These are phyloP conservation scores for Brachyrhaphis roseni DNA, from an alignment of 2,797 vertebrate genomes.

Conservation along the genomic window DNA sequence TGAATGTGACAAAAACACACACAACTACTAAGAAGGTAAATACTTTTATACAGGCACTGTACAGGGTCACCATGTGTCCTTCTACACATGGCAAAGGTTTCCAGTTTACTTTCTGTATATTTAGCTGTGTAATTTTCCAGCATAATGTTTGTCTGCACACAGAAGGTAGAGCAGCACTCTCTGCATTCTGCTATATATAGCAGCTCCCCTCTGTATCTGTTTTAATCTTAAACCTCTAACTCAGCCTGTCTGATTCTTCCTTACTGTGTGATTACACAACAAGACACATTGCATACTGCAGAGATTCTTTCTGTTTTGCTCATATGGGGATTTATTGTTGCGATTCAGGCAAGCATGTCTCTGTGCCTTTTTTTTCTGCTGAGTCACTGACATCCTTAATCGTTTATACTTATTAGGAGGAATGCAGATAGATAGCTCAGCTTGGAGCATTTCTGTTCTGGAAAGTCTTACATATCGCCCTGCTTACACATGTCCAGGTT, in stretches of 20 bases:
- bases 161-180: background rate
- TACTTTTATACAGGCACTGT: too few species aligned
- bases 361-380: constrained; percentile 42
- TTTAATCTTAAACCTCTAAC: background rate
- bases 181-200: constrained; percentile 7
- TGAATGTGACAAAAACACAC: background rate
- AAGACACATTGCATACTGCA: constrained; percentile 17
- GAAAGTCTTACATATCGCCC: background rate
- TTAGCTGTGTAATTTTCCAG: background rate
- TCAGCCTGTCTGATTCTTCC: constrained; percentile 1
- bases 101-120: background rate
- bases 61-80: too few species aligned
- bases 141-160: background rate
- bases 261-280: constrained; percentile 5
- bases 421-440: background rate
- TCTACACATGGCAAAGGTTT: background rate
- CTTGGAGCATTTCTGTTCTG: background rate
- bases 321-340: background rate
- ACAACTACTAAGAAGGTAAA: too few species aligned
- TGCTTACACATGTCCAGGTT: background rate
- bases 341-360: background rate
- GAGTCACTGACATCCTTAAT: constrained; percentile 64
- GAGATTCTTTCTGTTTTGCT: constrained; percentile 24
- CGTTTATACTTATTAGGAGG: constrained; percentile 36
- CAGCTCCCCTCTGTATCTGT: background rate